Base-by-base conservation (phyloP, 2,888 invertebrate species). In the Helobdella robusta region DNA sequence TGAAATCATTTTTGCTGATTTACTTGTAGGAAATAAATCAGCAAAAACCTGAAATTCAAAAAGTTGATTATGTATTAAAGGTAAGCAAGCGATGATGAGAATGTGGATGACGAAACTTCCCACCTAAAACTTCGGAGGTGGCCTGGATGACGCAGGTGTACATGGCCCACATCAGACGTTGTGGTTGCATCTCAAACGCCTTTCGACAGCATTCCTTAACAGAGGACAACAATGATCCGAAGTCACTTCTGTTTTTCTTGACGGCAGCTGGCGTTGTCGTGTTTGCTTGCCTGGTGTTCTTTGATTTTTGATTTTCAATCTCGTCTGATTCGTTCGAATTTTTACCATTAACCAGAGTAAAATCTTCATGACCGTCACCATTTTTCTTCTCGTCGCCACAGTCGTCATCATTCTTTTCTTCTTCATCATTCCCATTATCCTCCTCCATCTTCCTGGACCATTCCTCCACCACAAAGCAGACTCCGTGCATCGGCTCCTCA, bases 401-500 rank as follows among this genome's bases (percentile, higher is more conserved):
- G 11, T 52, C 52, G 44, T 40, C 15, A 15, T 15, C 44, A 15
- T 15, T 40, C 15, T 40, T 40, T 40, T 40, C 44, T 30, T 3
- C 30, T 2, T 11, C 8, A n/a, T 44, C 44, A 15, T 60, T 20
- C 28, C 46, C 35, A 5, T 4, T 30, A 5, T 56, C 56, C 6
- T 56, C 56, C 18, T 8, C 8, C 28, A 5, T 28, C 8, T 25
- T 28, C 30, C 2, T 28, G 34, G 40, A 35, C 89, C 92, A 95
- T 71, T 89, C 87, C 73, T 90, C 88, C 1, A 97, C 84, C 64
- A 89, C 83, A 81, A 95, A 93, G 67, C 75, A 75, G 0, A 95
- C 91, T 1, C 95, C 95, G 82, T 88, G 88, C 87, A 98, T 87
- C 1, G 94, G 93, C 76, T 98, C 98, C 74, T 94, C 93, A 80